Conservation (phyloP, 2,888 invertebrate species). For the Epicampocera succincta region DNA sequence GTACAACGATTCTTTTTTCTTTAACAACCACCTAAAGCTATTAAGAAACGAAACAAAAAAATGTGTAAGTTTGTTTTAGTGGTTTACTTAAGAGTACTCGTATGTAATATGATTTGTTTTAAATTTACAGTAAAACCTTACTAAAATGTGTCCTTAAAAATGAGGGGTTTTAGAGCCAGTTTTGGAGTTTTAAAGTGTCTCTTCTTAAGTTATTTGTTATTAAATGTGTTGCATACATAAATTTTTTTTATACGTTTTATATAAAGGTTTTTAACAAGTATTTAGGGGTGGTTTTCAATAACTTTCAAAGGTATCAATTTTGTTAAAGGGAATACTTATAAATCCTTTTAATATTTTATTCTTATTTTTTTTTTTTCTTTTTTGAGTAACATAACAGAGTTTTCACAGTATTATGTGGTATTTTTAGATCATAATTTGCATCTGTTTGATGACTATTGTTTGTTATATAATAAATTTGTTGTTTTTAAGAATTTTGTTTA, state of each 20-base stretch:
- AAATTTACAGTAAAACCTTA: slow-evolving; percentile 48
- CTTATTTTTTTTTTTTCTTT: slow-evolving; percentile 5
- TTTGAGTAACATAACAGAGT: slow-evolving; percentile 52
- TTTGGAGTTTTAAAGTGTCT: not conserved
- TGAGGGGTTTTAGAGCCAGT: slow-evolving; percentile 6
- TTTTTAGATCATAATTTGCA: slow-evolving; percentile 24
- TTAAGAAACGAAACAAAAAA: slow-evolving; percentile 32
- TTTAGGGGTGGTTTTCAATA: not conserved
- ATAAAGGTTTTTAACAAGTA: slow-evolving; percentile 9
- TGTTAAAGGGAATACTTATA: not conserved
- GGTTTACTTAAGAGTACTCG: too few relatives aligned
- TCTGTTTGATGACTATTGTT: not conserved
- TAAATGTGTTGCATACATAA: not conserved
- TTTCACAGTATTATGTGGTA: slow-evolving; percentile 67
- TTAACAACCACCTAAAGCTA: slow-evolving; percentile 59
- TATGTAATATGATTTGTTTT: slow-evolving; percentile 11
- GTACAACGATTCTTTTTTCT: slow-evolving; percentile 10
- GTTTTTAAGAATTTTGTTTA: slow-evolving; percentile 25
- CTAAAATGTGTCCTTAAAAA: slow-evolving; percentile 44
- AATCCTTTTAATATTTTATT: not conserved
- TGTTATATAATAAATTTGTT: slow-evolving; percentile 26
- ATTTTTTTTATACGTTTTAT: not conserved
- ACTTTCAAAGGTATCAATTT: slow-evolving; percentile 33
- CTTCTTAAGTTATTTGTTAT: slow-evolving; percentile 16
- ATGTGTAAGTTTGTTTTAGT: slow-evolving; percentile 17